Evolutionary conservation across 2,113 vertebrate species (phyloP), one percentile per base, ranked within the genome.

Genomic region (Paracanthobrama guichenoti): DNA sequence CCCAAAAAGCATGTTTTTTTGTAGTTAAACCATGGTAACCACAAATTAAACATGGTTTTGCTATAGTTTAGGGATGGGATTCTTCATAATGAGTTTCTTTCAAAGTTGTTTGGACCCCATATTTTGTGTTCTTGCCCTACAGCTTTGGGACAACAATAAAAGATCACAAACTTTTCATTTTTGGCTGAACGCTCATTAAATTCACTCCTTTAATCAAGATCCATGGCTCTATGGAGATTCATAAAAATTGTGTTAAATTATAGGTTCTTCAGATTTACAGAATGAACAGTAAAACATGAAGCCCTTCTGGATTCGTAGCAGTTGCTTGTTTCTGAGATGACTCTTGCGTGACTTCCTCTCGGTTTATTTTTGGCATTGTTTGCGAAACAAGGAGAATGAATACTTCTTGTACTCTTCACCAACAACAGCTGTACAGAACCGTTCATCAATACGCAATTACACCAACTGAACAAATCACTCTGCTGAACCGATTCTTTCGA

Each of bases 311-410:
- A 6, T 28, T 67, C 66, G 16, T n/a, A 18, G 39, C 55, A 2
- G 22, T 12, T 14, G 18, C 31, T 78, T 6, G 31, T 62, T 48
- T 39, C 35, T 72, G 42, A 73, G 12, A 73, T 28, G 57, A 46
- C 39, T 79, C 77, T 44, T 24, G 2, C 14, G 2, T 62, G 39
- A 79, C 77, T 79, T 79, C 57, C 57, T 62, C 77, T 18, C 31
- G 16, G 28, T 60, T 44, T 42, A 78, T 42, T 78, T 78, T n/a
- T 42, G 35, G 50, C 42, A 14, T 16, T 60, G 75, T 39, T 42
- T 60, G 55, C 35, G 31, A 78, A 78, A 60, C 55, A 78, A 39
- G 42, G 48, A 39, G 20, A 55, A 39, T 16, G 22, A n/a, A 4
- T 31, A 10, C 42, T 28, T 5, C 13, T 26, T 50, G 16, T 50